Evolutionary conservation across 2,888 invertebrate species (phyloP), one percentile per base, ranked within the genome.

Genomic region (Agonopterix subpropinquella): DNA sequence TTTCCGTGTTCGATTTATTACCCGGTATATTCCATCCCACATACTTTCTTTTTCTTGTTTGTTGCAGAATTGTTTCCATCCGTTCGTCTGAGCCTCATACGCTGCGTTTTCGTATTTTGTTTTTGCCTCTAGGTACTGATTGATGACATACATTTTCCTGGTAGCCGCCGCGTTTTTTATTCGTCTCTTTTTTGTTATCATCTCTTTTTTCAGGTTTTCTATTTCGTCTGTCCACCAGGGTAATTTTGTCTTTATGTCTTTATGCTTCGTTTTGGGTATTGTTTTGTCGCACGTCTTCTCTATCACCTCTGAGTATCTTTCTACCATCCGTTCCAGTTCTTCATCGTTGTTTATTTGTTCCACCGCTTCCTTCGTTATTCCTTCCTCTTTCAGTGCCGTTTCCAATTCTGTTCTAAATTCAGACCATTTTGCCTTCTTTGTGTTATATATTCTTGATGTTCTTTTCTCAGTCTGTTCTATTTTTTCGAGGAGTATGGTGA

Each of bases 201-300:
- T n/a, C 8, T 50, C 41, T 11, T n/a, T 36, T n/a, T 54, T 54
- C 42, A 37, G 8, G 2, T 28, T 13, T 1, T 11, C n/a, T 1
- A 54, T 41, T 9, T 50, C 48, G 5, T 43, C 13, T 9, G 44
- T 47, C 52, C 54, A 52, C 52, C 54, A 52, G 7, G 37, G 37
- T 37, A 37, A 9, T 37, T 46, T 15, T 42, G 41, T 44, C 0
- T 28, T 28, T 35, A 4, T 9, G 0, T 28, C 9, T 18, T 9
- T 7, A 13, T 18, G 10, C 15, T 15, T 15, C 8, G 1, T 28
- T 44, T n/a, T 15, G 1, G 28, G 28, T 44, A 44, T 44, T 28
- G 11, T 4, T 28, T 18, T 35, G 4, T 44, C n/a, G 35, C 44
- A 44, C n/a, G 44, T 28, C 10, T 15, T 35, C 1, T 11, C 35